Evolutionary conservation across 2,113 vertebrate species (phyloP), one percentile per base, ranked within the genome.

Genomic region (Leptodactylus fuscus): DNA sequence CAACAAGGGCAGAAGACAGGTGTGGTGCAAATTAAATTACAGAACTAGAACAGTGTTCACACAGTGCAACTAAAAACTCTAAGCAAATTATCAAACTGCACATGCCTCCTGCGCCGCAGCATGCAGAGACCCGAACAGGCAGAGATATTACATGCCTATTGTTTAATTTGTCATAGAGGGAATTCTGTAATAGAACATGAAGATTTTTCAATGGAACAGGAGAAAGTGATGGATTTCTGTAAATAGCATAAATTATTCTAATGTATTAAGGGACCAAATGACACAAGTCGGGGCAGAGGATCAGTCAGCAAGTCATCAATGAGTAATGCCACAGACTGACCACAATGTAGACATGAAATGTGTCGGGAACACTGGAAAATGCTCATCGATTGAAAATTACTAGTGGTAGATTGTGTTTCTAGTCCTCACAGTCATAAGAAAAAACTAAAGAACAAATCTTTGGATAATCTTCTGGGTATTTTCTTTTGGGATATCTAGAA

Each of bases 261-360:
- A 78, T 18, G 38, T 44, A 55, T 34, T 77, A 9, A 55, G 29
- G 3, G n/a, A 77, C 29, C 48, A 36, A 6, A 60, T 53, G 34
- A 79, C 22, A 38, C 18, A 58, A 24, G 5, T 34, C 51, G 27
- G 22, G 51, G 49, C 32, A 58, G 75, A 58, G 32, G 51, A n/a
- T 58, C 32, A 58, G 9, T 13, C 3, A 2, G 29, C 8, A 78
- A 38, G 32, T 79, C 53, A 79, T 32, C 22, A 53, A 41, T 79
- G 51, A 58, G 22, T 79, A 38, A 79, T 38, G n/a, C 51, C 51
- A 79, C 76, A 60, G 13, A 77, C 74, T 58, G 34, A 79, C 51
- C 76, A 38, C 76, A 79, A 22, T 60, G 36, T 16, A 79, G 51
- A 22, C 51, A 32, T 24, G 53, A 46, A 53, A 29, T 36, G 32